These are phyloP conservation scores for Cnemophilus loriae DNA, from an alignment of 2,113 vertebrate species.

Conservation along the genomic window DNA sequence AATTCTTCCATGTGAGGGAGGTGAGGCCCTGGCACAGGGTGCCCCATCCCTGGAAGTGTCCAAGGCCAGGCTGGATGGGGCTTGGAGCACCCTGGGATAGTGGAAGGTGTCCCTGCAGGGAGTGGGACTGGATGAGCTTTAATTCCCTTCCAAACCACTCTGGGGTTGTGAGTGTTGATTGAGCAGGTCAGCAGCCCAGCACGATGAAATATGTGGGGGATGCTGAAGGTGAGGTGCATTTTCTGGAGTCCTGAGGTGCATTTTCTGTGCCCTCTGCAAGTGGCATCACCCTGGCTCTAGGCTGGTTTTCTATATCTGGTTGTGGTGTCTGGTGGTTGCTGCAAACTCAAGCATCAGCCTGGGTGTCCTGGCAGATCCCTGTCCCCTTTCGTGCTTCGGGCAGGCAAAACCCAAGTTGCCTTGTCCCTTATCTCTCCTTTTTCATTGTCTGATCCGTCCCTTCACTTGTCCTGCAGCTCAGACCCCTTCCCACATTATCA, in stretches of 20 bases:
- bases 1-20: fast-evolving
- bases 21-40: fast-evolving
- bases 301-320: fast-evolving
- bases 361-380: neutral
- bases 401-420: neutral
- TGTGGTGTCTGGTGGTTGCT: neutral
- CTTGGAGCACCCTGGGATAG: fast-evolving
- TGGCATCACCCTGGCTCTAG: neutral
- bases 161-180: neutral
- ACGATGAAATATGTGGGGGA: fast-evolving
- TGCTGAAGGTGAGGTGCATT: neutral
- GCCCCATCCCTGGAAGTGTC: neutral
- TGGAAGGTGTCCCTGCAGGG: neutral
- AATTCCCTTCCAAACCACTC: neutral
- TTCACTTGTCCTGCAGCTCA: neutral
- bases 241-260: fast-evolving
- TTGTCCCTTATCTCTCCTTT: neutral
- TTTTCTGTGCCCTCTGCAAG: neutral
- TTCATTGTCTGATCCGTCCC: neutral
- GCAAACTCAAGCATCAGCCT: fast-evolving
- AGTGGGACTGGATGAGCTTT: neutral
- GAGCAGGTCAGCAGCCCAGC: neutral
- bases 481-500: neutral
- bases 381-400: too few relatives aligned
- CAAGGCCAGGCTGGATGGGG: fast-evolving